phyloP scores from a whole-genome alignment of 2,113 vertebrate species.

The Chloropsis hardwickii region DNA sequence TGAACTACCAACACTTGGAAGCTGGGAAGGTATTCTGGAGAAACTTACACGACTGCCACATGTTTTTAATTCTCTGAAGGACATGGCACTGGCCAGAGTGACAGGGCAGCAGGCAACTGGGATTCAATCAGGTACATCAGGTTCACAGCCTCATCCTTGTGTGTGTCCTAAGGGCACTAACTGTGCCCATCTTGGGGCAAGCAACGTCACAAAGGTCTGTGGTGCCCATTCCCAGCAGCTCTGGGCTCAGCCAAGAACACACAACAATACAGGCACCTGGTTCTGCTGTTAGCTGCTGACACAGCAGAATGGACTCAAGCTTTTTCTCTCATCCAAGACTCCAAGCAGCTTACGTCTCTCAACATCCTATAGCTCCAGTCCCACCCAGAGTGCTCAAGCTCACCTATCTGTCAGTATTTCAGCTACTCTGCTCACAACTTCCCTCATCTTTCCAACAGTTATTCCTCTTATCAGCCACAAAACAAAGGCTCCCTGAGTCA shows the following conservation, averaged over 20 bases:
- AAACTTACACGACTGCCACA: not conserved
- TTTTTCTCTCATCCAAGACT: not conserved
- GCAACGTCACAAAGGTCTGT: not conserved
- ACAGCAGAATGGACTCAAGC: not conserved
- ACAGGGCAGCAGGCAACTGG: not conserved
- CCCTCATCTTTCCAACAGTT: not conserved
- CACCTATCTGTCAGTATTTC: not conserved
- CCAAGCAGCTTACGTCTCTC: not conserved
- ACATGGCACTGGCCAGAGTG: rapidly evolving
- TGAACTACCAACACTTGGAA: not conserved
- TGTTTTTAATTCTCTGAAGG: not conserved
- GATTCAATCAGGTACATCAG: rapidly evolving
- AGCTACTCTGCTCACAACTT: not conserved
- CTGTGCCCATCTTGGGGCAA: not conserved
- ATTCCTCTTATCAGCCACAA: not conserved
- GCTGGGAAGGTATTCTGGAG: not conserved
- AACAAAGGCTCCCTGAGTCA: not conserved
- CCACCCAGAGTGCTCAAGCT: not conserved
- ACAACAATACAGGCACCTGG: not conserved
- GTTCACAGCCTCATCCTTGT: not conserved
- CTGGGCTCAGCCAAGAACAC: not conserved
- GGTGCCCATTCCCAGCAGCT: not conserved
- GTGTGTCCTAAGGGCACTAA: not conserved
- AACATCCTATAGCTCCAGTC: not conserved
- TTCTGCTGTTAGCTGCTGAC: not conserved